Evolutionary conservation across 2,797 vertebrate species (phyloP).

Genomic region (Rhincodon typus): DNA sequence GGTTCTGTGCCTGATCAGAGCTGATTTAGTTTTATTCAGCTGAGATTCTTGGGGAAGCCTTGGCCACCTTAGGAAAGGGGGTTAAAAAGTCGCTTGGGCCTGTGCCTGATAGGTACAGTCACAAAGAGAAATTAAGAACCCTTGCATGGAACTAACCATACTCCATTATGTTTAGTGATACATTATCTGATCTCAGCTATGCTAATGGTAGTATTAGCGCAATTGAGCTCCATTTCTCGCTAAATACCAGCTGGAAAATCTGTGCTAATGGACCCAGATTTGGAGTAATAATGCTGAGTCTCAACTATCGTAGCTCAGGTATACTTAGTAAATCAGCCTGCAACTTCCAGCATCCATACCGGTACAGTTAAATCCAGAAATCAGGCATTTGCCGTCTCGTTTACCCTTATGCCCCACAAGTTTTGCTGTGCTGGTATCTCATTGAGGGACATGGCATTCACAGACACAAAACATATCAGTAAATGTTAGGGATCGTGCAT

Average conservation of each 20-base stretch:
- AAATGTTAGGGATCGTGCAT: neutral
- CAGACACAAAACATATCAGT: neutral
- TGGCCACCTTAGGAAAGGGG: neutral
- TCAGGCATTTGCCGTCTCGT: neutral
- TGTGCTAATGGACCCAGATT: neutral
- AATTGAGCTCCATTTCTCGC: neutral
- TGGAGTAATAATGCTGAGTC: neutral
- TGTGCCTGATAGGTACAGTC: neutral
- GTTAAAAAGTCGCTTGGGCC: neutral
- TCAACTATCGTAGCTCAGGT: neutral
- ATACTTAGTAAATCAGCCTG: neutral
- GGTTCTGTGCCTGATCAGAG: neutral
- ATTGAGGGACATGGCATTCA: neutral
- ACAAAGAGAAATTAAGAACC: neutral
- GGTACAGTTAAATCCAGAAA: neutral
- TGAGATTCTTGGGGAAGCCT: neutral
- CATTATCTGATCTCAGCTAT: neutral
- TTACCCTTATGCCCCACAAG: neutral
- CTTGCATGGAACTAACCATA: neutral
- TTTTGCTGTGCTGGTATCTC: neutral
- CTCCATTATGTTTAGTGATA: neutral
- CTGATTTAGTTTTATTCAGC: neutral
- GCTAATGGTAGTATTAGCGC: neutral
- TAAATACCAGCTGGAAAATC: neutral
- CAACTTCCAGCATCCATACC: neutral